These are phyloP conservation scores for Diuraphis noxia DNA, from an alignment of 1,140 invertebrate species.

Conservation along the genomic window DNA sequence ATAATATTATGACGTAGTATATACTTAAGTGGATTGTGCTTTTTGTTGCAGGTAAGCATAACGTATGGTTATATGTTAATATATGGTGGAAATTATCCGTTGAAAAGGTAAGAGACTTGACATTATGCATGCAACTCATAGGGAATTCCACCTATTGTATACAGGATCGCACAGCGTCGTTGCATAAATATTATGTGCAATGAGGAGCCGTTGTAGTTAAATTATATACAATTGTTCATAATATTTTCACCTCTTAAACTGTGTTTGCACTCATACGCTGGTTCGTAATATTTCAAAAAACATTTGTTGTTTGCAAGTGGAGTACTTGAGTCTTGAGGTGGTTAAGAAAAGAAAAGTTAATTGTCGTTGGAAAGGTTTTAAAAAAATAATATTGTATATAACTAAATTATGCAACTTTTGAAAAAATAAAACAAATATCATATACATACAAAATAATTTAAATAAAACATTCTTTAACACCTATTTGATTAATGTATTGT, in stretches of 20 bases:
- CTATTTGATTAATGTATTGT: background rate
- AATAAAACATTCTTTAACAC: background rate
- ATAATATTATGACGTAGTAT: background rate
- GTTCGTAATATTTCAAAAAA: background rate
- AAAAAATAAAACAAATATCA: background rate
- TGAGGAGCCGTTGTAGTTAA: background rate
- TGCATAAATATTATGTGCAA: background rate
- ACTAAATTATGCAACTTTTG: background rate
- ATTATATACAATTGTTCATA: background rate
- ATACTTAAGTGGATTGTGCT: background rate
- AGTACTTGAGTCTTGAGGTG: background rate
- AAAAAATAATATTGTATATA: background rate
- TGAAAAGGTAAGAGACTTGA: constrained; percentile 35
- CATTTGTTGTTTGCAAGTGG: background rate
- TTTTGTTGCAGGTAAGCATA: constrained; percentile 47
- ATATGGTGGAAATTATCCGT: background rate
- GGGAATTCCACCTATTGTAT: background rate
- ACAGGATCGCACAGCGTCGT: background rate
- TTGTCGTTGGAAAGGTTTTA: background rate
- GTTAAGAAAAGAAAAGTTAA: background rate
- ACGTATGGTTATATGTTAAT: constrained; percentile 23
- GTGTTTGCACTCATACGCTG: background rate
- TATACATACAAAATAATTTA: background rate
- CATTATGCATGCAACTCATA: constrained; percentile 16
- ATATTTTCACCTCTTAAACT: background rate